Evolutionary conservation across 2,888 invertebrate genomes (phyloP), one percentile per base, ranked within the genome.

Genomic region (Cantharis flavilabris): DNA sequence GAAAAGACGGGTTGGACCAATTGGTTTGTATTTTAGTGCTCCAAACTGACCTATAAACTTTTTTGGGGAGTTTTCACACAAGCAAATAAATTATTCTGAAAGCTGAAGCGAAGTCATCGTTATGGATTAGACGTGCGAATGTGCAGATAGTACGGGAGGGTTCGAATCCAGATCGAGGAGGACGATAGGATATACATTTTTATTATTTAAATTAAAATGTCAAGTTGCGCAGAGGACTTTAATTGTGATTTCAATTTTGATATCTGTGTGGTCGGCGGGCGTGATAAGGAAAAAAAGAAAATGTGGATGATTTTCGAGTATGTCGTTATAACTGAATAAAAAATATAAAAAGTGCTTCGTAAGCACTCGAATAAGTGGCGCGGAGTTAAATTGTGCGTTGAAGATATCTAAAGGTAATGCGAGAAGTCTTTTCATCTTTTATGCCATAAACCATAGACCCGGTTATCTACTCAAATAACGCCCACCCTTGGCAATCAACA

Each of bases 381-480:
- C 79, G 77, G 82, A 80, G 83, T 84, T 84, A 83, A 84, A 83
- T 84, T 83, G 84, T 84, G 84, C 83, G 84, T 84, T 82, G 82
- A 18, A 67, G 65, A 84, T 83, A 84, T 84, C 84, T 80, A 81
- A 81, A 74, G 76, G 82, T 82, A 83, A 84, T 83, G 82, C 81
- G 81, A 81, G 76, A 63, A 74, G 81, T 81, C 82, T 81, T 83
- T 83, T 83, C 83, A 83, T 82, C 83, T 83, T 78, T 73, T 76
- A 77, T 78, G 82, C 80, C 83, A 84, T 85, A 85, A 85, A 85
- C 83, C 84, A 84, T 84, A 82, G 82, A 82, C 65, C 78, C 65
- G 23, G 80, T 83, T 84, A 85, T 85, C 85, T 84, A 82, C 82
- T 80, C 80, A 82, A 84, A 83, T 82, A 83, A 82, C 84, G 79